These are phyloP conservation scores for Malurus cyaneus DNA, from an alignment of 2,113 vertebrate species.

Conservation along the genomic window DNA sequence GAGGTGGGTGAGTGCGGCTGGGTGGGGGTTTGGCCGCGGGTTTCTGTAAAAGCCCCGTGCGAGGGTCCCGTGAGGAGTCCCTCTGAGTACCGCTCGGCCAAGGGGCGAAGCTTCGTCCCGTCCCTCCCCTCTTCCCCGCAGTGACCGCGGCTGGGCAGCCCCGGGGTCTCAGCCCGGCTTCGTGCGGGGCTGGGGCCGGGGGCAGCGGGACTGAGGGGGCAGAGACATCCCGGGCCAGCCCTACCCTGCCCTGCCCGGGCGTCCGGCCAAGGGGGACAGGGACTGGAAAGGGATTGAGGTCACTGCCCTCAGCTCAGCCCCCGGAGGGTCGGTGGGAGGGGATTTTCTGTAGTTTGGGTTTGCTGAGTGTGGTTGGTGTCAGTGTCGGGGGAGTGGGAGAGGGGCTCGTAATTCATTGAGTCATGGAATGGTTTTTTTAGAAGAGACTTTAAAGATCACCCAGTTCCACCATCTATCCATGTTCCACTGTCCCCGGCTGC, in stretches of 20 bases:
- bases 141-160: not conserved
- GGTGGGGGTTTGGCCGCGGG: not conserved
- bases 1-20: not conserved
- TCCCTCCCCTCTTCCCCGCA: not conserved
- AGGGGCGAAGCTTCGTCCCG: not conserved
- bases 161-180: not conserved
- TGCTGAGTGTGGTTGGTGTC: not conserved
- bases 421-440: not conserved
- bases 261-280: not conserved
- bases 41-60: not conserved
- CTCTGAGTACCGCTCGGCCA: not conserved
- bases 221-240: not conserved
- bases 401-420: not conserved
- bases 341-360: no score
- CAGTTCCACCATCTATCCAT: no score
- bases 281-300: not conserved
- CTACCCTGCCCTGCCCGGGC: not conserved
- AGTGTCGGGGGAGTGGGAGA: not conserved
- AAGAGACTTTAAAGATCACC: fast-evolving
- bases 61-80: not conserved
- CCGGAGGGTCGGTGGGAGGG: no score
- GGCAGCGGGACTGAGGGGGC: not conserved
- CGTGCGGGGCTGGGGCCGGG: not conserved
- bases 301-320: not conserved
- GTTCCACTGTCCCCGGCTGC: fast-evolving